These are phyloP conservation scores for Zele albiditarsus DNA, from an alignment of 2,888 invertebrate genomes.

Conservation along the genomic window DNA sequence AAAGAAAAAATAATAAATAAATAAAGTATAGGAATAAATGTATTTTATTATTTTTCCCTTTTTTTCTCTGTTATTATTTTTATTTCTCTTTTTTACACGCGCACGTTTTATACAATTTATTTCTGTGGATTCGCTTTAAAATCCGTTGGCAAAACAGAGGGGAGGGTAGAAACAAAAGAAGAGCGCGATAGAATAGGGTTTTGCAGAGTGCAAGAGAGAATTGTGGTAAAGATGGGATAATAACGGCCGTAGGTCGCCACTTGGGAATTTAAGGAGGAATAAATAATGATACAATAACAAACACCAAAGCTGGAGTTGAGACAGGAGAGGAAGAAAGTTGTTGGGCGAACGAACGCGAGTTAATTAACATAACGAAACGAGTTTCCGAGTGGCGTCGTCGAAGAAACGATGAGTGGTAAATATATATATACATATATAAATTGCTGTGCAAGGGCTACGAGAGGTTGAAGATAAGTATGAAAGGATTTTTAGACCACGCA, in stretches of 20 bases:
- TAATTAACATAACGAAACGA: constrained; percentile 45
- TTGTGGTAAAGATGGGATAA: neutral
- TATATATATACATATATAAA: constrained; percentile 15
- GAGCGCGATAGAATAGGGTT: no score
- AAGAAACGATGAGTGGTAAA: constrained; percentile 14
- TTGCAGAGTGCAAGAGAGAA: neutral
- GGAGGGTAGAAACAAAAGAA: neutral
- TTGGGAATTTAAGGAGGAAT: constrained; percentile 41
- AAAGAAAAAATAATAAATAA: neutral
- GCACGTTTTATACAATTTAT: constrained; percentile 6
- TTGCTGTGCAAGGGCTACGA: neutral
- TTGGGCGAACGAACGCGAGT: constrained; percentile 28
- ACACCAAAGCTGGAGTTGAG: constrained; percentile 16
- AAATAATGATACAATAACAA: constrained; percentile 43
- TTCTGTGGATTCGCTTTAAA: constrained; percentile 9
- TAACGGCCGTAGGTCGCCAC: constrained; percentile 26
- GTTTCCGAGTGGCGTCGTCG: constrained; percentile 38
- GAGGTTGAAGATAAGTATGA: no score
- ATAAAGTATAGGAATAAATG: neutral
- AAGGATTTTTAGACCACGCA: no score
- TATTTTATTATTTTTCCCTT: neutral
- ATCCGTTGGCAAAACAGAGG: neutral
- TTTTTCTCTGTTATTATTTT: neutral
- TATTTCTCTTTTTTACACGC: neutral
- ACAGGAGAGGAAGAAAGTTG: constrained; percentile 25